Evolutionary conservation across 1,140 invertebrate genomes (phyloP), one percentile per base, ranked within the genome.

Genomic region (Gonioctena quinquepunctata): DNA sequence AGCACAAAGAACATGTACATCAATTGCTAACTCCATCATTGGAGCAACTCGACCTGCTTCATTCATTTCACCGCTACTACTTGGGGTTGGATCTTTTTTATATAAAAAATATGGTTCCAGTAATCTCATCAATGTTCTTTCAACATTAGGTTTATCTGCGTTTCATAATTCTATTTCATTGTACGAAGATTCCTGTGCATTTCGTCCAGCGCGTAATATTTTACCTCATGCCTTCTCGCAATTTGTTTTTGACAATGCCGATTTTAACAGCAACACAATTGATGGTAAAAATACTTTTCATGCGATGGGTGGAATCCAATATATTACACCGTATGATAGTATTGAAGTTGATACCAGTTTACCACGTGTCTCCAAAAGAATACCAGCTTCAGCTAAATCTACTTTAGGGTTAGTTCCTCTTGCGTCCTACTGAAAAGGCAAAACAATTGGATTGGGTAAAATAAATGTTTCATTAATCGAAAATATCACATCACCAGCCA

Each of bases 191-290:
- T 79, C 79, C 2, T 52, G 70, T 60, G 73, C 78, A 23, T 28
- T 75, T 61, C 56, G 66, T 23, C 6, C 26, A 76, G 63, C n/a
- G n/a, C n/a, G n/a, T n/a, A n/a, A n/a, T n/a, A n/a, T n/a, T n/a
- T n/a, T n/a, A n/a, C n/a, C n/a, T n/a, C n/a, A n/a, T n/a, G n/a
- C n/a, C n/a, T n/a, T n/a, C n/a, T n/a, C n/a, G n/a, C 81, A 83
- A 72, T 82, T 77, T 64, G 76, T 81, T 19, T 79, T 75, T 69
- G 81, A 84, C 68, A 82, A 82, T 72, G 76, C 79, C 4, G 81
- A 82, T 70, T 69, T 74, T 59, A 82, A 82, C 68, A 65, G 72
- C 7, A 49, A 74, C 27, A 79, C 73, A 49, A 19, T 78, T 18
- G 70, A 76, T 70, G 72, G 78, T 13, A 8, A 63, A 13, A 48